A percentile compares a stretch with the other conserved stretches of the same genome.
Conservation (phyloP, 2,888 invertebrate genomes). For the Heliconius sara region DNA sequence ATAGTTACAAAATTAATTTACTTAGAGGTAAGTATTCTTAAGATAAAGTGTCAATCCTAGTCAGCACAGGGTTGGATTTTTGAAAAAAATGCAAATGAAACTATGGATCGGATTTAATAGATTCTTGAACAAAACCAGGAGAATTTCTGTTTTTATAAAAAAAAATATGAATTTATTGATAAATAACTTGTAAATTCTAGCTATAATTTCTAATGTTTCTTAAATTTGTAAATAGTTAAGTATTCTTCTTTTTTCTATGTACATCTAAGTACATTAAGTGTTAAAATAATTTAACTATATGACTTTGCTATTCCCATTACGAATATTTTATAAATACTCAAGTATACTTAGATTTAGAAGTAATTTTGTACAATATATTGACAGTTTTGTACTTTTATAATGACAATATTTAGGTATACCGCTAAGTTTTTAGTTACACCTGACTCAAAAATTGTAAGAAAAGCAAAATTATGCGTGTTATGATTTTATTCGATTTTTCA, state of each 20-base stretch:
- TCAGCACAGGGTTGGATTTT: slow-evolving; percentile 78
- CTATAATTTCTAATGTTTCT: slow-evolving; percentile 22
- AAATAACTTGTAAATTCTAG: slow-evolving; percentile 21
- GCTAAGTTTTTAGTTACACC: slow-evolving; percentile 40
- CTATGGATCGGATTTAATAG: slow-evolving; percentile 22
- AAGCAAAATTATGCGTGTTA: slow-evolving; percentile 40
- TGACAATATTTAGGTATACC: slow-evolving; percentile 38
- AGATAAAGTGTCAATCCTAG: slow-evolving; percentile 75
- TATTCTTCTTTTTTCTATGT: slow-evolving; percentile 11
- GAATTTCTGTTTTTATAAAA: neutral
- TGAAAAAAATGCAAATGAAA: slow-evolving; percentile 11
- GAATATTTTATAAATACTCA: slow-evolving; percentile 53
- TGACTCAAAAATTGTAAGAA: slow-evolving; percentile 13
- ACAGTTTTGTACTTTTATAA: slow-evolving; percentile 56
- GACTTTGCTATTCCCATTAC: slow-evolving; percentile 40
- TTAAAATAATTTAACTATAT: slow-evolving; percentile 41
- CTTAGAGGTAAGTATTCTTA: slow-evolving; percentile 54
- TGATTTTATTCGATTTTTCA: slow-evolving; percentile 51
- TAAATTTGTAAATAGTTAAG: slow-evolving; percentile 38
- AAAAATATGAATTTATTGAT: slow-evolving; percentile 15
- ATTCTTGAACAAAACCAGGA: neutral
- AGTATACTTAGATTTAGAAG: slow-evolving; percentile 47
- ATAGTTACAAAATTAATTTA: slow-evolving; percentile 43
- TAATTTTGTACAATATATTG: slow-evolving; percentile 47
- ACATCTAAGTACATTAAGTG: slow-evolving; percentile 17